phyloP scores from a whole-genome alignment of 1,140 invertebrate species.

The Philopotamus ludificatus region DNA sequence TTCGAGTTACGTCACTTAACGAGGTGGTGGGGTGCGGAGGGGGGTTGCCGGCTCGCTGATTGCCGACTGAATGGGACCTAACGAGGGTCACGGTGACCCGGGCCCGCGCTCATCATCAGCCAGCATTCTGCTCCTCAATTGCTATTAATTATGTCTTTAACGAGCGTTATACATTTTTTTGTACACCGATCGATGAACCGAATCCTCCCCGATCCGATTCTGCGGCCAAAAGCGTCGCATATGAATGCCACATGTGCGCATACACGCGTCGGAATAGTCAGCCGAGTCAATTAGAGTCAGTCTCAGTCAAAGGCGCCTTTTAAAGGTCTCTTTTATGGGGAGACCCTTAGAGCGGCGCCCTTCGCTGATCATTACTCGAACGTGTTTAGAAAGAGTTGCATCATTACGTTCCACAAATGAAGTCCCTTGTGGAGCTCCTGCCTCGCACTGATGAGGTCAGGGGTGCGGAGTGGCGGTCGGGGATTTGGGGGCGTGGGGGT shows the following conservation, averaged over 20 bases:
- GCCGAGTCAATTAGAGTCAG: constrained; percentile 27
- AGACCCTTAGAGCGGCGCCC: constrained; percentile 23
- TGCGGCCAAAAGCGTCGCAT: too few species aligned
- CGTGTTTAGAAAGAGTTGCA: constrained; percentile 32
- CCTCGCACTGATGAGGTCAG: constrained; percentile 13
- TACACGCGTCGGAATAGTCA: constrained; percentile 14
- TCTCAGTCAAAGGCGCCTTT: constrained; percentile 29
- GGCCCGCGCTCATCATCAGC: too few species aligned
- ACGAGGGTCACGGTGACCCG: too few species aligned
- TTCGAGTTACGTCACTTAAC: constrained; percentile 20
- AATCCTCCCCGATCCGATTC: too few species aligned
- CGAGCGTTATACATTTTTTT: too few species aligned
- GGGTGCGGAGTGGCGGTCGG: too few species aligned
- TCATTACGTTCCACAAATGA: constrained; percentile 28
- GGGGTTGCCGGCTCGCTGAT: constrained; percentile 8
- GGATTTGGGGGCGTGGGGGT: too few species aligned
- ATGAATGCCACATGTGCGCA: neutral
- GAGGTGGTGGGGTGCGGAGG: neutral
- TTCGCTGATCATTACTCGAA: constrained; percentile 30
- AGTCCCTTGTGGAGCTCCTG: constrained; percentile 16
- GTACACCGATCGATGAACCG: too few species aligned
- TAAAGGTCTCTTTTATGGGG: constrained; percentile 28
- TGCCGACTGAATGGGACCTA: constrained; percentile 19
- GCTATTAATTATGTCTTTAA: too few species aligned
- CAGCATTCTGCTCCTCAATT: too few species aligned